phyloP scores from a whole-genome alignment of 2,888 invertebrate species.

The Rapana venosa region DNA sequence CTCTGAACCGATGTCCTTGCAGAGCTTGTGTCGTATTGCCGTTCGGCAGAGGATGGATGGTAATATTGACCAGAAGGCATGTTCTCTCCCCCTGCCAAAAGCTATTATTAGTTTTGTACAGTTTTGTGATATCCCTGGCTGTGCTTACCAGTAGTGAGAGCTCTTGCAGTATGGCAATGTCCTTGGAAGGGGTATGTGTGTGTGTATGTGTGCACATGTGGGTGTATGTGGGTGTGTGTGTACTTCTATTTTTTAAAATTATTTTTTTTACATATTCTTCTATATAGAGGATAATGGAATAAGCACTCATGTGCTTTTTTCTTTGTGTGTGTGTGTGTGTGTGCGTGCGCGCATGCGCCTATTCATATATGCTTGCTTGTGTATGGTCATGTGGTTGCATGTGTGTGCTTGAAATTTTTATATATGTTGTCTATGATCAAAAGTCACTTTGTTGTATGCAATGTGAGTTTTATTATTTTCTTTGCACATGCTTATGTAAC shows the following conservation, averaged over 20 bases:
- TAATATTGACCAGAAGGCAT: conserved; percentile 41
- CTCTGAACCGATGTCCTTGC: conserved; percentile 43
- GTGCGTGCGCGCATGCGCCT: no score
- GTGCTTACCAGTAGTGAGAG: neutral
- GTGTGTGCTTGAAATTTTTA: neutral
- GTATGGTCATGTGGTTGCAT: neutral
- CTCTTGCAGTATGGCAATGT: neutral
- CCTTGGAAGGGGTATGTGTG: neutral
- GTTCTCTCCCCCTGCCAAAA: conserved; percentile 46
- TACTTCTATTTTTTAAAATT: no score
- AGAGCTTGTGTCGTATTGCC: conserved; percentile 46
- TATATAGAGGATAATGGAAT: no score
- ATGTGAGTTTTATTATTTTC: no score
- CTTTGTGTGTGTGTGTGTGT: no score
- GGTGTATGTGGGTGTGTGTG: neutral
- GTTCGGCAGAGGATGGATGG: conserved; percentile 40
- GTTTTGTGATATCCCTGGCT: conserved; percentile 48
- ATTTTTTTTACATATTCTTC: no score
- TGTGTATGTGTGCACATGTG: neutral
- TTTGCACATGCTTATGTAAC: no score
- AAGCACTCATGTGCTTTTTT: no score
- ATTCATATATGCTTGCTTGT: no score
- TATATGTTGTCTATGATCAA: no score
- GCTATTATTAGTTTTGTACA: conserved; percentile 44
- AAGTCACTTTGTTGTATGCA: no score